Evolutionary conservation across 2,797 vertebrate genomes (phyloP).

Genomic region (Etheostoma nigrum): DNA sequence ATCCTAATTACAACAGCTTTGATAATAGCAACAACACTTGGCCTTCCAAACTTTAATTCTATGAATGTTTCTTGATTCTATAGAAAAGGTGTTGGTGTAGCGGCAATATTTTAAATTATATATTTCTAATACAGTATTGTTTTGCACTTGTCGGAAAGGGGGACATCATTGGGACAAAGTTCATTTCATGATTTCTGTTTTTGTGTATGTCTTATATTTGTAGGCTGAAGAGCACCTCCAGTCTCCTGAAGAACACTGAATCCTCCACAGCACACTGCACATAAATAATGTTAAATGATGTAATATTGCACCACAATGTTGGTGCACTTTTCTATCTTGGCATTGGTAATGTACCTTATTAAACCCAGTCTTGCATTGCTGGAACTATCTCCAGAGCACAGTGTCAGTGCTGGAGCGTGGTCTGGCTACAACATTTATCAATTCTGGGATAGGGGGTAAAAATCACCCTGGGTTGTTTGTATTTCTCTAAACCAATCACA

Average conservation of each 20-base stretch:
- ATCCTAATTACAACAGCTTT: neutral
- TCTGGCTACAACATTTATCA: too few relatives aligned
- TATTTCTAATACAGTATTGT: neutral
- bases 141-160: neutral
- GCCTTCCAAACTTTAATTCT: neutral
- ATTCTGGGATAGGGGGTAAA: too few relatives aligned
- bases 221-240: conserved; percentile 66
- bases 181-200: neutral
- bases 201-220: conserved; percentile 11
- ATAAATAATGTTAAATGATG: neutral
- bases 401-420: too few relatives aligned
- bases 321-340: neutral
- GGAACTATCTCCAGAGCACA: too few relatives aligned
- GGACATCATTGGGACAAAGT: neutral
- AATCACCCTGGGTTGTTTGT: too few relatives aligned
- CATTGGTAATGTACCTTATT: neutral
- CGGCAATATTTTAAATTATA: neutral
- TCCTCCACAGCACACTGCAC: conserved; percentile 5
- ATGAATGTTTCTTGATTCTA: neutral
- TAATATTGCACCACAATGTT: neutral
- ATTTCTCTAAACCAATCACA: too few relatives aligned
- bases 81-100: too few relatives aligned
- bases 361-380: neutral
- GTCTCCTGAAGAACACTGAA: conserved; percentile 55
- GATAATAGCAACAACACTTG: neutral